These are phyloP conservation scores for Phengaris arion DNA, from an alignment of 2,888 invertebrate genomes.

Conservation along the genomic window DNA sequence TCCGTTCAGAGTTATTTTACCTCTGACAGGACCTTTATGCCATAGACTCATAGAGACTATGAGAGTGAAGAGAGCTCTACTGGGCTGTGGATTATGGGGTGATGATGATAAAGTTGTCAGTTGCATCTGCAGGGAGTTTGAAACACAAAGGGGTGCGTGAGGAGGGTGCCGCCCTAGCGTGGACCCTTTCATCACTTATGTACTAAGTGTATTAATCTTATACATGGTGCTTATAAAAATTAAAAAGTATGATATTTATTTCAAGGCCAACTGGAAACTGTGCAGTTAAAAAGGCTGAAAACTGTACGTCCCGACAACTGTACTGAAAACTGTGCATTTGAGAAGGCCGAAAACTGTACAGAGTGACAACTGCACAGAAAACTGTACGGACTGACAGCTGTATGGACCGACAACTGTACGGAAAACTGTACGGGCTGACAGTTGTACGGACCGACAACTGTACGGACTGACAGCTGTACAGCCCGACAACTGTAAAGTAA, in stretches of 20 bases:
- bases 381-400: too few species aligned
- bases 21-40: too few species aligned
- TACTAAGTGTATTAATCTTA: background rate
- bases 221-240: background rate
- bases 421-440: too few species aligned
- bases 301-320: too few species aligned
- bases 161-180: constrained; percentile 3
- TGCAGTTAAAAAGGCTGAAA: background rate
- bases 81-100: background rate
- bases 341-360: too few species aligned
- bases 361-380: too few species aligned
- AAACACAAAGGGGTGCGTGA: background rate
- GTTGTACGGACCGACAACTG: too few species aligned
- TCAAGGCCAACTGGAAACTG: background rate
- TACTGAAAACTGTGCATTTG: too few species aligned
- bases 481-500: background rate
- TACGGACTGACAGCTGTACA: too few species aligned
- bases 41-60: too few species aligned
- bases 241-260: background rate
- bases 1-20: too few species aligned
- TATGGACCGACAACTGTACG: too few species aligned
- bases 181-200: background rate
- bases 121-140: background rate
- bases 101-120: background rate
- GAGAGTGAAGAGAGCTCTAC: background rate